Evolutionary conservation across 2,888 invertebrate species (phyloP), one percentile per base, ranked within the genome.

Genomic region (Hypomecis punctinalis): DNA sequence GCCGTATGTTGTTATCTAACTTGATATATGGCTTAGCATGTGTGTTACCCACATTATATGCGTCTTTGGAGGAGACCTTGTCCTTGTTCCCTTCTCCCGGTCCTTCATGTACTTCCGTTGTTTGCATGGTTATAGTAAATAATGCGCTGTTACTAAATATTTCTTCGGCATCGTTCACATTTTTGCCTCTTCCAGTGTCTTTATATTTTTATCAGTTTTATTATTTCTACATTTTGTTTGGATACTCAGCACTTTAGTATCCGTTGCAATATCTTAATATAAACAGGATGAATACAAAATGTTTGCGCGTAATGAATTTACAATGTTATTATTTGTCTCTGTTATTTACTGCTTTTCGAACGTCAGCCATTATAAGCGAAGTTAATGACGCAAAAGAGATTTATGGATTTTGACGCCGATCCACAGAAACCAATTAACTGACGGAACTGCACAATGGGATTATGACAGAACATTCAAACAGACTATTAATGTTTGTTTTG

Each of bases 401-500:
- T 68, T 55, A 63, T 65, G 42, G 55, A 9, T 65, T 65, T 61
- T 36, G n/a, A 61, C 49, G 40, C 13, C 49, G 11, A 53, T 63
- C 42, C 39, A 55, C 36, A 51, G 37, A 54, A 66, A 53, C 63
- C 51, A 61, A 66, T 69, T 66, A 65, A 61, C 61, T 46, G 63
- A 55, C 64, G 68, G 55, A 59, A 60, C 55, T 60, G 62, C 56
- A 53, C 46, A 57, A 49, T 67, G 46, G 40, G 8, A 60, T 60
- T 68, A 60, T 61, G 68, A 65, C 56, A 64, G 59, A 45, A 56
- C 67, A 66, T 64, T 52, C 63, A 66, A 63, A 69, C 61, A 61
- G 48, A 59, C 49, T 51, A n/a, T n/a, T n/a, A 43, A 45, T 61
- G 58, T 61, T 64, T 67, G 67, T 69, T 67, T 69, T 71, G 58